Evolutionary conservation across 2,113 vertebrate genomes (phyloP).

Genomic region (Hippocampus zosterae): DNA sequence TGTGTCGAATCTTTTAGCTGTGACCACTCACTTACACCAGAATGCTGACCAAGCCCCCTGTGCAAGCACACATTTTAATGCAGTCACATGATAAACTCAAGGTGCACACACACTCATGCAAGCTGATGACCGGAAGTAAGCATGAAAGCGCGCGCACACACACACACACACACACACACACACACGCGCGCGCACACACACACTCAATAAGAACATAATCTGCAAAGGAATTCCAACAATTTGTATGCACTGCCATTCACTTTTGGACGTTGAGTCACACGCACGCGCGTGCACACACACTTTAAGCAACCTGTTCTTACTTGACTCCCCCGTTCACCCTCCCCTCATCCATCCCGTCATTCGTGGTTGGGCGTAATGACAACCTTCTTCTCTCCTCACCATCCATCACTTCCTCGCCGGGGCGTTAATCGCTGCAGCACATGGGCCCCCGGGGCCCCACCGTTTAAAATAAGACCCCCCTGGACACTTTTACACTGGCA

Average conservation of each 20-base stretch:
- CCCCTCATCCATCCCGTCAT: conserved; percentile 34
- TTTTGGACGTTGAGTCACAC: conserved; percentile 33
- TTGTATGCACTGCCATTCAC: conserved; percentile 52
- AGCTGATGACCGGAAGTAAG: conserved; percentile 4
- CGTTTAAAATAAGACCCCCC: conserved; percentile 64
- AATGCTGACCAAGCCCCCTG: conserved; percentile 39
- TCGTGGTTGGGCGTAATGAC: conserved; percentile 65
- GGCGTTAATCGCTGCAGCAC: conserved; percentile 57
- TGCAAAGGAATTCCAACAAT: conserved; percentile 63
- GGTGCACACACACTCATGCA: background rate
- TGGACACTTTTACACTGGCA: conserved; percentile 62
- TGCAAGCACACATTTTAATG: conserved; percentile 17
- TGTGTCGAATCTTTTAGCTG: conserved; percentile 44
- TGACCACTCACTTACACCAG: conserved; percentile 56
- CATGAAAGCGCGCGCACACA: conserved; percentile 16
- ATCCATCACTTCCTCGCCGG: conserved; percentile 48
- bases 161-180: conserved; percentile 5
- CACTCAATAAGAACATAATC: conserved; percentile 58
- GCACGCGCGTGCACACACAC: conserved; percentile 19
- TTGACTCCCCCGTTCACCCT: conserved; percentile 37
- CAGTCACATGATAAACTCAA: background rate
- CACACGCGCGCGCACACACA: conserved; percentile 24
- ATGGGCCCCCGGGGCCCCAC: conserved; percentile 46
- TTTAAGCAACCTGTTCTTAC: conserved; percentile 61
- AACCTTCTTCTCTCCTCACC: conserved; percentile 55